Evolutionary conservation across 1,140 invertebrate genomes (phyloP).

Genomic region (Onthophagus taurus): DNA sequence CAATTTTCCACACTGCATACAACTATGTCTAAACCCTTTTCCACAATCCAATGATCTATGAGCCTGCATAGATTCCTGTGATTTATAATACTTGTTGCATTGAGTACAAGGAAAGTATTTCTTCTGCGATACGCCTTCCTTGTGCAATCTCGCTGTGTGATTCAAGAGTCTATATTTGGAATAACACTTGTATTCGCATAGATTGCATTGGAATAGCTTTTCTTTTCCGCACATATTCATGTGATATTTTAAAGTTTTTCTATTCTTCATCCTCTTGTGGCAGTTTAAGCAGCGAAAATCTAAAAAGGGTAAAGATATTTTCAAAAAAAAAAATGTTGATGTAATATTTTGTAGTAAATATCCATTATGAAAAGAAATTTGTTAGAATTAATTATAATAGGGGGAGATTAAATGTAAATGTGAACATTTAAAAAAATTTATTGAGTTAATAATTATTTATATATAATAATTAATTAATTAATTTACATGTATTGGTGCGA

Average conservation of each 20-base stretch:
- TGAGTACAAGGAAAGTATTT: slow-evolving; percentile 5
- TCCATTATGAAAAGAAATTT: no score
- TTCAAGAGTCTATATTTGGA: not conserved
- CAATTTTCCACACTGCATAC: slow-evolving; percentile 1
- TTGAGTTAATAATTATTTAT: no score
- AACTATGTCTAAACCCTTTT: not conserved
- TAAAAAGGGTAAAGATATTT: no score
- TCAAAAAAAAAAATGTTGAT: no score
- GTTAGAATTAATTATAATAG: no score
- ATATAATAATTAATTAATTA: no score
- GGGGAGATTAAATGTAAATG: no score
- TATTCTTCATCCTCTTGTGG: not conserved
- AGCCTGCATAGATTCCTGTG: slow-evolving; percentile 8
- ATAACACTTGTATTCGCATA: not conserved
- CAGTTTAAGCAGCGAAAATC: no score
- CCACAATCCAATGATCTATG: slow-evolving; percentile 11
- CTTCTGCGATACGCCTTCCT: no score
- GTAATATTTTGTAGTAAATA: no score
- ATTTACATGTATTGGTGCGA: no score
- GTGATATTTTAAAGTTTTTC: slow-evolving; percentile 18
- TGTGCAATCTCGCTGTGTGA: not conserved
- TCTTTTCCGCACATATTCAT: not conserved
- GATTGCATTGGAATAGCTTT: not conserved
- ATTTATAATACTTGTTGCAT: slow-evolving; percentile 10
- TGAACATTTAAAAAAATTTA: no score